A percentile compares a stretch with the other conserved stretches of the same genome.
Evolutionary conservation across 2,113 vertebrate genomes (phyloP).

Genomic region (Psittacula cyanocephala): DNA sequence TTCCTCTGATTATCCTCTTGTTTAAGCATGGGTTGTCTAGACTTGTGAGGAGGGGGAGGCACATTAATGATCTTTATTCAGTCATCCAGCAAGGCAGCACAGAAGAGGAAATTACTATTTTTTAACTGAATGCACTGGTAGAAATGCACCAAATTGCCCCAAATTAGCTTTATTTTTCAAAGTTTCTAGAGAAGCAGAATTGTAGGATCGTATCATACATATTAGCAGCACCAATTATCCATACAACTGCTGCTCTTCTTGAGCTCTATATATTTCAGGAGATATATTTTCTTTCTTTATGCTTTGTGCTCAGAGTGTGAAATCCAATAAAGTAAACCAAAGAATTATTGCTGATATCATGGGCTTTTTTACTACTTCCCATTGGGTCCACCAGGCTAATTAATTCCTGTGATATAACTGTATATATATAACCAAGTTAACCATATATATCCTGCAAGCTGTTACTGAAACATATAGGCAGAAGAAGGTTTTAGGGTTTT

Average conservation of each 20-base stretch:
- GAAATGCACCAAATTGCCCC: not conserved
- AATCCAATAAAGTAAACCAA: conserved; percentile 9
- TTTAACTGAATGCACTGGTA: conserved; percentile 51
- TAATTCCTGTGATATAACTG: not conserved
- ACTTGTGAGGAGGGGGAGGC: not conserved
- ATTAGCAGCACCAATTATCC: conserved; percentile 49
- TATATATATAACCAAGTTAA: not conserved
- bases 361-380: not conserved
- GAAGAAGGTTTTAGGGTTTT: not conserved
- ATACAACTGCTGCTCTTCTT: not conserved
- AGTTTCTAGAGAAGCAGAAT: conserved; percentile 1
- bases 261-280: not conserved
- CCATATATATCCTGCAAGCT: not conserved
- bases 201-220: not conserved
- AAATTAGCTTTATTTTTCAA: conserved; percentile 55
- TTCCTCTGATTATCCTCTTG: not conserved
- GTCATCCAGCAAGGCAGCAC: not conserved
- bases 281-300: not conserved
- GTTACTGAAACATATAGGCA: not conserved
- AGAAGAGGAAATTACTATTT: conserved; percentile 44
- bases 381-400: not conserved
- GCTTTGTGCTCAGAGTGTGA: not conserved
- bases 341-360: not conserved
- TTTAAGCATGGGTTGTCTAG: not conserved
- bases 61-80: conserved; percentile 34